Evolutionary conservation across 1,140 invertebrate genomes (phyloP).

Genomic region (Pemphigus obesinymphae): DNA sequence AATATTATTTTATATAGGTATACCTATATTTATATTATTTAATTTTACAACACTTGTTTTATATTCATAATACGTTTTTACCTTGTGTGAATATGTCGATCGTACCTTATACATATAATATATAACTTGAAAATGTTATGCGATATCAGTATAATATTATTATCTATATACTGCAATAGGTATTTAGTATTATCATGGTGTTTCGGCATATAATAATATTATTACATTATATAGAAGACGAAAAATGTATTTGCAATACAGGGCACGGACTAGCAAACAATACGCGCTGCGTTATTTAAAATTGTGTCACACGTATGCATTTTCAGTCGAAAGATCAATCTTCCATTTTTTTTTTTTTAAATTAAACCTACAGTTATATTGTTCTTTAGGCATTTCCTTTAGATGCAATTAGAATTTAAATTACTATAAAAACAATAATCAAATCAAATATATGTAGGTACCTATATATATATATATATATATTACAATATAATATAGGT

Average conservation of each 20-base stretch:
- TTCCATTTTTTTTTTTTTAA: no score
- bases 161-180: background rate
- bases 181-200: background rate
- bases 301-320: conserved; percentile 21
- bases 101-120: background rate
- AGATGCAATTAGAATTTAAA: background rate
- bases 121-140: background rate
- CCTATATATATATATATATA: background rate
- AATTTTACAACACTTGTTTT: background rate
- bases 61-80: background rate
- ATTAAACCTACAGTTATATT: no score
- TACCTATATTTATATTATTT: no score
- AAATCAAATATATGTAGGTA: background rate
- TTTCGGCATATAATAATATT: background rate
- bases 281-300: background rate
- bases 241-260: conserved; percentile 8
- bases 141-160: background rate
- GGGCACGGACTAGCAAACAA: conserved; percentile 5
- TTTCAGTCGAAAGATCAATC: background rate
- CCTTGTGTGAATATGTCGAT: background rate
- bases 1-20: no score
- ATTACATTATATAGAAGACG: no score
- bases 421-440: no score
- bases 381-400: conserved; percentile 5
- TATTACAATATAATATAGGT: no score